These are phyloP conservation scores for Battus philenor DNA, from an alignment of 1,140 invertebrate genomes.

Conservation along the genomic window DNA sequence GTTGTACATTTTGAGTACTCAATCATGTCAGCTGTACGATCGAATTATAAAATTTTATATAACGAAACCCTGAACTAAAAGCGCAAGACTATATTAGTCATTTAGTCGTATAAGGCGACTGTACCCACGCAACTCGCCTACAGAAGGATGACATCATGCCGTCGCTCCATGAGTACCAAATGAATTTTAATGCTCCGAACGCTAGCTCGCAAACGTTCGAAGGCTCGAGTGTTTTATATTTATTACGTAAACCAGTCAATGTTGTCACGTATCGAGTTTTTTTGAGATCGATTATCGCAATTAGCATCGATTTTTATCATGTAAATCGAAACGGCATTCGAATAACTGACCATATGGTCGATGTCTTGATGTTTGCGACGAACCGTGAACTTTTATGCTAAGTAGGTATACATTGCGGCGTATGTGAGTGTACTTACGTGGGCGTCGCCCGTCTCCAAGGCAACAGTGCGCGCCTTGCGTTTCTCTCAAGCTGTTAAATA, in stretches of 20 bases:
- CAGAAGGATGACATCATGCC: constrained; percentile 58
- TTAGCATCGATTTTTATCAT: not conserved
- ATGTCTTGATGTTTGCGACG: not conserved
- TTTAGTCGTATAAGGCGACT: constrained; percentile 53
- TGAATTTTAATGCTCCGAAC: constrained; percentile 59
- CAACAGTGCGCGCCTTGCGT: constrained; percentile 31
- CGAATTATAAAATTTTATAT: constrained; percentile 4
- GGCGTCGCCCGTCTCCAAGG: constrained; percentile 58
- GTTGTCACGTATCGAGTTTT: constrained; percentile 3
- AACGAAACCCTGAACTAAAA: constrained; percentile 42
- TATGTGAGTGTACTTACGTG: constrained; percentile 46
- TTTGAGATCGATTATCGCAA: not conserved
- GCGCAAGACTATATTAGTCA: constrained; percentile 47
- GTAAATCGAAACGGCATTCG: not conserved
- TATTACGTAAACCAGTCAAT: constrained; percentile 8
- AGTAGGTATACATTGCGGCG: constrained; percentile 50
- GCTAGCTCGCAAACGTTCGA: constrained; percentile 23
- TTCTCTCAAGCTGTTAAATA: too few relatives aligned
- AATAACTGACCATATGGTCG: constrained; percentile 44
- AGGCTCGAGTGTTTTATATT: constrained; percentile 21
- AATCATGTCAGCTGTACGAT: not conserved
- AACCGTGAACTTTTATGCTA: constrained; percentile 37
- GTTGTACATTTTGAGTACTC: too few relatives aligned
- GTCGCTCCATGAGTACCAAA: constrained; percentile 27
- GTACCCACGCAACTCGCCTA: constrained; percentile 43